These are phyloP conservation scores for Agrochola macilenta DNA, from an alignment of 2,888 invertebrate species.

Conservation along the genomic window DNA sequence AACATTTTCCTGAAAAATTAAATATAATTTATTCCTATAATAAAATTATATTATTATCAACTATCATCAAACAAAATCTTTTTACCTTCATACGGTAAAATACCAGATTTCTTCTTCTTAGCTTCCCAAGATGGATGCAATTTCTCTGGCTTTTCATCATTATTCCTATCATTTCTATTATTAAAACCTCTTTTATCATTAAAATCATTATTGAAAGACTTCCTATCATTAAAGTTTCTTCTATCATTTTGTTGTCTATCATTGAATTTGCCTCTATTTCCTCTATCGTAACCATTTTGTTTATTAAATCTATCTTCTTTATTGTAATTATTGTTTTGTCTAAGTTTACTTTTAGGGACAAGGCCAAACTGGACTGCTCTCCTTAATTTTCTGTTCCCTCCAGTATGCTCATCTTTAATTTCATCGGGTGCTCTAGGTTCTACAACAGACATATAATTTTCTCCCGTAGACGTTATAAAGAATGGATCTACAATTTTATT, in stretches of 20 bases:
- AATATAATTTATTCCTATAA: too few relatives aligned
- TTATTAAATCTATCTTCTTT: conserved; percentile 55
- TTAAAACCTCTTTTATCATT: conserved; percentile 60
- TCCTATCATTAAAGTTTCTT: conserved; percentile 58
- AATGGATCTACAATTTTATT: conserved; percentile 86
- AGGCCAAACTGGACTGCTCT: conserved; percentile 88
- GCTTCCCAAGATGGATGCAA: conserved; percentile 90
- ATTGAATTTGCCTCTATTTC: conserved; percentile 57
- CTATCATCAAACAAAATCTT: conserved; percentile 86
- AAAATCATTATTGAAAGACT: conserved; percentile 58
- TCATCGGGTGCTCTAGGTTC: conserved; percentile 87
- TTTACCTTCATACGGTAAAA: conserved; percentile 87
- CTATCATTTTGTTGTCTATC: conserved; percentile 50
- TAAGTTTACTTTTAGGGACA: conserved; percentile 79
- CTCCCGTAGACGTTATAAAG: conserved; percentile 86
- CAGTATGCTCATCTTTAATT: conserved; percentile 83
- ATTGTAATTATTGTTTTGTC: conserved; percentile 67
- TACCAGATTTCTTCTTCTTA: conserved; percentile 85
- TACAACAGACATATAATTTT: conserved; percentile 85
- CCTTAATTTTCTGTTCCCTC: conserved; percentile 85
- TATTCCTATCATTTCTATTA: conserved; percentile 58
- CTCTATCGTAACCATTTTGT: conserved; percentile 67
- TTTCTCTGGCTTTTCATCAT: conserved; percentile 79
- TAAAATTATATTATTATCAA: conserved; percentile 40
- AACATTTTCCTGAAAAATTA: too few relatives aligned